Evolutionary conservation across 2,888 invertebrate genomes (phyloP).

Genomic region (Danaus chrysippus): DNA sequence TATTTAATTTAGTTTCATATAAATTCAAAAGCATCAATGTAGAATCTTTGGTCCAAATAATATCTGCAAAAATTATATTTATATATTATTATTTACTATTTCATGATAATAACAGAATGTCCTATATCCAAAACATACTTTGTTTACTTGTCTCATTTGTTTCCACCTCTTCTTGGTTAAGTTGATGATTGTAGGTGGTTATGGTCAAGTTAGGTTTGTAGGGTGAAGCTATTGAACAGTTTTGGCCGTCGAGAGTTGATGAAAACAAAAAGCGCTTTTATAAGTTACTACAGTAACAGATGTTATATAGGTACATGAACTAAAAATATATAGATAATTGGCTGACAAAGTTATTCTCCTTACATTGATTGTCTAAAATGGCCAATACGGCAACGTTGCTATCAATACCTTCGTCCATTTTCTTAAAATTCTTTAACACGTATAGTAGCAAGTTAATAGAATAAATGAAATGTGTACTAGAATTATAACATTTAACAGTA

Average conservation of each 20-base stretch:
- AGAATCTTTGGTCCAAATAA: slow-evolving; percentile 59
- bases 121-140: slow-evolving; percentile 42
- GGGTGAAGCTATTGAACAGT: slow-evolving; percentile 36
- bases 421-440: slow-evolving; percentile 15
- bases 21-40: slow-evolving; percentile 54
- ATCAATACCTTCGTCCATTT: slow-evolving; percentile 58
- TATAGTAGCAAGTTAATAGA: neutral
- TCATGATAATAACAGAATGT: no score
- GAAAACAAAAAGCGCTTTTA: no score
- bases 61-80: slow-evolving; percentile 39
- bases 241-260: no score
- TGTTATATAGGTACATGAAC: neutral
- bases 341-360: slow-evolving; percentile 32
- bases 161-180: slow-evolving; percentile 49
- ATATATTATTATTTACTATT: slow-evolving; percentile 10
- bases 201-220: slow-evolving; percentile 50
- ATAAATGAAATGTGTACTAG: no score
- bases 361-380: slow-evolving; percentile 55
- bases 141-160: slow-evolving; percentile 52
- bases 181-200: slow-evolving; percentile 41
- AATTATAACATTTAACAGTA: no score
- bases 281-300: no score
- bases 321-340: neutral
- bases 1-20: slow-evolving; percentile 60
- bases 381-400: slow-evolving; percentile 58